A percentile compares a stretch with the other conserved stretches of the same genome.
phyloP scores from a whole-genome alignment of 2,888 invertebrate species.

The Deladenus siricidicola region DNA sequence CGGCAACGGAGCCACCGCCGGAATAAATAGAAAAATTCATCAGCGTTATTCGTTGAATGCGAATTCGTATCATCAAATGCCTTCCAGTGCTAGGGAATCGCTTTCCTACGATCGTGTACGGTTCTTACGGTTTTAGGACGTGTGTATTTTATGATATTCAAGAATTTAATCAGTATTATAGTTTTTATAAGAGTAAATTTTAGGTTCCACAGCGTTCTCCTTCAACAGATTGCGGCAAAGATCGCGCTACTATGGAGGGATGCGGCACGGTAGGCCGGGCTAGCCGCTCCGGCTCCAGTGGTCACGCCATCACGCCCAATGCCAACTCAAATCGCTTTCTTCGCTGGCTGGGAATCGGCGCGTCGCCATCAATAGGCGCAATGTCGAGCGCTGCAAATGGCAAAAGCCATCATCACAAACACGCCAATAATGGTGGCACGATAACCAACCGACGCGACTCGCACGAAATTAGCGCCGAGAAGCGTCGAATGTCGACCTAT shows the following conservation, averaged over 20 bases:
- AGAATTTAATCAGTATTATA: neutral
- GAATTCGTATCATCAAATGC: constrained; percentile 14
- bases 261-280: neutral
- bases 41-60: constrained; percentile 24
- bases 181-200: neutral
- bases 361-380: neutral
- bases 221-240: constrained; percentile 19
- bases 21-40: constrained; percentile 14
- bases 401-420: constrained; percentile 26
- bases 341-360: constrained; percentile 3
- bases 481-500: constrained; percentile 38
- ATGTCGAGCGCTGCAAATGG: constrained; percentile 1
- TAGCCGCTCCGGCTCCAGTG: neutral
- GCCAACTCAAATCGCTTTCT: neutral
- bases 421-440: constrained; percentile 9
- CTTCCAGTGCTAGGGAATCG: constrained; percentile 15
- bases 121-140: no score
- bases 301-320: neutral
- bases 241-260: constrained; percentile 11
- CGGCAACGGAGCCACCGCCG: no score
- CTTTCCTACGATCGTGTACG: neutral
- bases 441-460: constrained; percentile 35
- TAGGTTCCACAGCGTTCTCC: constrained; percentile 17
- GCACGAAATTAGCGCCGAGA: constrained; percentile 19
- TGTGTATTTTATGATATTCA: no score